Evolutionary conservation across 2,113 vertebrate species (phyloP).

Genomic region (Alosa alosa): DNA sequence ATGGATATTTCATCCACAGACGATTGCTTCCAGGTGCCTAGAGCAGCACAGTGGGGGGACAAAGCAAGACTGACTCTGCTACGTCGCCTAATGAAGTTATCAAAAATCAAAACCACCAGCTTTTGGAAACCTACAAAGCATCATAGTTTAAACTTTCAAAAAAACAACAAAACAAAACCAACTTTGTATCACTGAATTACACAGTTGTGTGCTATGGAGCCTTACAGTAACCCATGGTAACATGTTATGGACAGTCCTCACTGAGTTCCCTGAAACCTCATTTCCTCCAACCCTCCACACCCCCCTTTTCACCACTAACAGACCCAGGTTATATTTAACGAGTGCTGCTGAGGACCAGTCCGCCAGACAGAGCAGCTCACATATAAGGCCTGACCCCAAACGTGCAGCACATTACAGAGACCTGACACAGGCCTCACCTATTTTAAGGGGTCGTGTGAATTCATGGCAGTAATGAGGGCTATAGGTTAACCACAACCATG

Average conservation of each 20-base stretch:
- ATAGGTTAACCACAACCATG: neutral
- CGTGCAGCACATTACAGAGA: constrained; percentile 13
- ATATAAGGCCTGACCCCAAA: neutral
- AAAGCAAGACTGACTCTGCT: neutral
- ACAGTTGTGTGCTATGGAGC: neutral
- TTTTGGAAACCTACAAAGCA: neutral
- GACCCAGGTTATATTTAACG: constrained; percentile 43
- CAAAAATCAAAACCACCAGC: constrained; percentile 3
- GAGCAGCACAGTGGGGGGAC: neutral
- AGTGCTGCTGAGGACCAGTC: constrained; percentile 25
- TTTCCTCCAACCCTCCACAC: neutral
- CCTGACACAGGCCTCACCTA: neutral
- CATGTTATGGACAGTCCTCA: neutral
- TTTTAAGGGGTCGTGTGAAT: neutral
- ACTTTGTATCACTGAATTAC: neutral
- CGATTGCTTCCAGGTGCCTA: constrained; percentile 53
- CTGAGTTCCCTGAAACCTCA: neutral
- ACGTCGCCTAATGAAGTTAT: neutral
- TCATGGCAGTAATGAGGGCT: neutral
- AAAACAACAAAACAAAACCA: neutral
- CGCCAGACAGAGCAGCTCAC: neutral
- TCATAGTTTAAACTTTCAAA: neutral
- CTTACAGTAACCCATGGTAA: neutral
- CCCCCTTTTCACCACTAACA: constrained; percentile 21
- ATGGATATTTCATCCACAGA: constrained; percentile 22